phyloP scores from a whole-genome alignment of 2,888 invertebrate species.

The Heterodera filipjevi region DNA sequence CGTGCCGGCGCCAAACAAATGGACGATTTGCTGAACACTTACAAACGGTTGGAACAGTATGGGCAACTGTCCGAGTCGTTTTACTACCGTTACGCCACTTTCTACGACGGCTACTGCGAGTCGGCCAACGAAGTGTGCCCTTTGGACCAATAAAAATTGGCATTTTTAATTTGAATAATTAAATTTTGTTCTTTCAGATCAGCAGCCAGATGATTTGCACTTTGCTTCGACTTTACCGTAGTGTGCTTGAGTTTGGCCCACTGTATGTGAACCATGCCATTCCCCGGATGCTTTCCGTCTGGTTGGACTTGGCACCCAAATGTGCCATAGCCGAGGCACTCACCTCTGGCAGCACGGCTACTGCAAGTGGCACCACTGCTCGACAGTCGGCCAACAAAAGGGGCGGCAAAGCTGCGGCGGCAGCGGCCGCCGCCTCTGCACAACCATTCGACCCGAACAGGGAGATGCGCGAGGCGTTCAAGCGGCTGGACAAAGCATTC shows the following conservation, averaged over 20 bases:
- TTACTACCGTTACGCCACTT: constrained; percentile 68
- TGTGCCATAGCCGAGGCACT: constrained; percentile 48
- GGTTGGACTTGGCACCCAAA: constrained; percentile 78
- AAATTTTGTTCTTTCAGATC: constrained; percentile 32
- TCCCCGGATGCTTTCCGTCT: constrained; percentile 88
- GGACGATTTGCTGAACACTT: constrained; percentile 14
- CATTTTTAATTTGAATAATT: constrained; percentile 7
- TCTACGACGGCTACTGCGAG: constrained; percentile 42
- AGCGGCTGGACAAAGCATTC: constrained; percentile 76
- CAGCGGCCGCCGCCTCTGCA: background rate
- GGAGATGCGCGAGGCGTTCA: constrained; percentile 32
- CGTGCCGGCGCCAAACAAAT: constrained; percentile 18
- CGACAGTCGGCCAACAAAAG: background rate
- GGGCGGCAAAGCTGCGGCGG: background rate
- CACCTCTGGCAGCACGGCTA: background rate
- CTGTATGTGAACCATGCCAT: constrained; percentile 91
- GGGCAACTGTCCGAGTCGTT: constrained; percentile 78
- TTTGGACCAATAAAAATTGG: no score
- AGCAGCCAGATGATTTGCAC: constrained; percentile 8
- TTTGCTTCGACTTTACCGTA: constrained; percentile 25
- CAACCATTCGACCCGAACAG: constrained; percentile 8
- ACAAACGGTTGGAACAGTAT: constrained; percentile 65
- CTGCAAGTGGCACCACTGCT: background rate
- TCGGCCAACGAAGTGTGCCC: constrained; percentile 31
- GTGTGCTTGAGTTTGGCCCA: constrained; percentile 77